Conservation (phyloP, 1,140 invertebrate species). For the Steinernema khuongi region DNA sequence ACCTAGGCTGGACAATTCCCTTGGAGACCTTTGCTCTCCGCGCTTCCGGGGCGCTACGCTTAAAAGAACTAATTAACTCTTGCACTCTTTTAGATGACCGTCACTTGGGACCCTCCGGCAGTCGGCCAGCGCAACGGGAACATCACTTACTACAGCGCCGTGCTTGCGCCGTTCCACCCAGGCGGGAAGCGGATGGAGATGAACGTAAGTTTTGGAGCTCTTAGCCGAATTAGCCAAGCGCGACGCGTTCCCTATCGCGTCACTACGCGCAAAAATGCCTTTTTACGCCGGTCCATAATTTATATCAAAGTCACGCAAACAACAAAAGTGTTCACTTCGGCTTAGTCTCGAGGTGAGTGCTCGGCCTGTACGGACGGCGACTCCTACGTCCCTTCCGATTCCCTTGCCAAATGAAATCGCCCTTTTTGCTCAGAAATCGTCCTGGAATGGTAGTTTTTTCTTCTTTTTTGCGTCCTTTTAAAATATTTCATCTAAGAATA, state of each 20-base stretch:
- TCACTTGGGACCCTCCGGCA: slow-evolving; percentile 83
- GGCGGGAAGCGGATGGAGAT: slow-evolving; percentile 26
- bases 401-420: slow-evolving; percentile 9
- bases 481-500: no score
- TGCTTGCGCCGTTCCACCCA: slow-evolving; percentile 40
- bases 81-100: slow-evolving; percentile 65
- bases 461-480: slow-evolving; percentile 8
- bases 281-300: slow-evolving; percentile 8
- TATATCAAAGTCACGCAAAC: slow-evolving; percentile 19
- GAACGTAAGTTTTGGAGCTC: slow-evolving; percentile 33
- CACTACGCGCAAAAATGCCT: neutral
- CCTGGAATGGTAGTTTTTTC: slow-evolving; percentile 39
- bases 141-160: slow-evolving; percentile 82
- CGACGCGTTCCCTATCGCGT: neutral
- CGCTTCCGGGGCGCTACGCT: no score
- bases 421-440: slow-evolving; percentile 9
- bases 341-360: slow-evolving; percentile 15
- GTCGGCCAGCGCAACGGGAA: slow-evolving; percentile 82
- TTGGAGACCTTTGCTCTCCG: no score
- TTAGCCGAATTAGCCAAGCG: neutral
- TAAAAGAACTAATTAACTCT: slow-evolving; percentile 30
- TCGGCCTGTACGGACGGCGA: slow-evolving; percentile 15
- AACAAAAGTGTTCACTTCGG: slow-evolving; percentile 17
- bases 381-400: slow-evolving; percentile 27
- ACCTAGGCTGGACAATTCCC: no score